These are phyloP conservation scores for Amphiprion clarkii DNA, from an alignment of 2,797 vertebrate species.

Conservation along the genomic window DNA sequence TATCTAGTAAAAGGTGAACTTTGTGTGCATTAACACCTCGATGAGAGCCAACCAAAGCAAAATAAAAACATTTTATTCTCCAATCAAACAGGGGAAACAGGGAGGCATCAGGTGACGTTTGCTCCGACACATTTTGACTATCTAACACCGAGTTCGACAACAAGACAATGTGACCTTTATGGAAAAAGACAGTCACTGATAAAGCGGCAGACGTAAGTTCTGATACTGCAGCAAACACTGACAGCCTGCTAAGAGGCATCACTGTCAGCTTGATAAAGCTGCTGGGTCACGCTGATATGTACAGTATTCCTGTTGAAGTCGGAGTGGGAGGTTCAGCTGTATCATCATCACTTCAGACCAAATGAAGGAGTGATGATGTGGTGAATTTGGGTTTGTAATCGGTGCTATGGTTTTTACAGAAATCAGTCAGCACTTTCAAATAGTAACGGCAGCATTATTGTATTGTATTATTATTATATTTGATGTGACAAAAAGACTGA, in stretches of 20 bases:
- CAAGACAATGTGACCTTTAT: constrained; percentile 45
- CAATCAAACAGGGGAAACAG: not conserved
- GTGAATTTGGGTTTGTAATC: no score
- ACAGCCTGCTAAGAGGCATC: constrained; percentile 49
- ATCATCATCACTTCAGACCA: not conserved
- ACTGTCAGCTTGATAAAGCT: constrained; percentile 49
- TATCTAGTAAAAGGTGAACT: no score
- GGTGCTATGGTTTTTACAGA: no score
- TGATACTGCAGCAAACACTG: constrained; percentile 23
- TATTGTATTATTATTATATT: no score
- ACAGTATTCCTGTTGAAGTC: constrained; percentile 12
- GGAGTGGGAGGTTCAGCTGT: not conserved
- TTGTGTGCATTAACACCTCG: no score
- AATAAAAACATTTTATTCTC: not conserved
- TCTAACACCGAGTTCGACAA: constrained; percentile 16
- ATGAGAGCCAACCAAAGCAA: no score
- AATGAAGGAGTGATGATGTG: no score
- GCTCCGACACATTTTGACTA: constrained; percentile 35
- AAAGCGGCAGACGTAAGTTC: not conserved
- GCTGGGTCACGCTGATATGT: constrained; percentile 28
- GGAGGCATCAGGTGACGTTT: not conserved
- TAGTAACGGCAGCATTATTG: no score
- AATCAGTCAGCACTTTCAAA: no score
- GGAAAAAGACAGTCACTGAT: not conserved
- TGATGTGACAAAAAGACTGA: no score